Evolutionary conservation across 64 coral and sea anemone species (phyloP), one percentile per base, ranked within the genome.

Genomic region (Platygyra sinensis): DNA sequence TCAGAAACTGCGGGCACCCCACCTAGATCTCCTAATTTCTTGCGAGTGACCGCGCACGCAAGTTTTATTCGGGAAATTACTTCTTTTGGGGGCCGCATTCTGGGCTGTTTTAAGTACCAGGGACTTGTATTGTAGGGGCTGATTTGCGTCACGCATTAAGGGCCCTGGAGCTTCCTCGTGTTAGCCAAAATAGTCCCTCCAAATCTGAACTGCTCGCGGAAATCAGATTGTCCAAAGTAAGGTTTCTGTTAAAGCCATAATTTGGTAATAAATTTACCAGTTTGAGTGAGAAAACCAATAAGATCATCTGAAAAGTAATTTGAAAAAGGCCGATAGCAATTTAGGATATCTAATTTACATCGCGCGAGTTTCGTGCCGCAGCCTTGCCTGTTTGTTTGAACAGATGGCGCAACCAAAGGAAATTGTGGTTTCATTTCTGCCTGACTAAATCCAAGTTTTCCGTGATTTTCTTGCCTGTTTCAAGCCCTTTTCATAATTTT

Each of bases 341-440:
- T 28, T 36, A 50, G 19, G 63, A 71, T 50, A 7, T 38, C 39
- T 71, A 85, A 71, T 85, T 72, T 63, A 24, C 49, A 6, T 22
- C 60, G 19, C 63, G 69, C 64, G 31, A 83, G 20, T 38, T 83
- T 83, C 60, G 36, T 46, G 63, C 2, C 6, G 13, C 81, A 46
- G 80, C n/a, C 15, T 85, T 51, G 36, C 22, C 30, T 14, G 20
- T 22, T 11, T 71, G 33, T 85, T 85, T 85, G 81, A 49, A 71
- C 81, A 85, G 81, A 85, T 85, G 63, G 46, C 12, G 2, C 8
- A 17, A 36, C 29, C 8, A 49, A 13, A 36, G 12, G 12, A 67
- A 51, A 69, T 25, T 71, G 24, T 33, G 38, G 8, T 51, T 67
- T 51, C 67, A 24, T 85, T 54, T 55, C 27, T 55, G n/a, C 9